Conservation (phyloP, 2,797 vertebrate species). For the Echeneis naucrates region DNA sequence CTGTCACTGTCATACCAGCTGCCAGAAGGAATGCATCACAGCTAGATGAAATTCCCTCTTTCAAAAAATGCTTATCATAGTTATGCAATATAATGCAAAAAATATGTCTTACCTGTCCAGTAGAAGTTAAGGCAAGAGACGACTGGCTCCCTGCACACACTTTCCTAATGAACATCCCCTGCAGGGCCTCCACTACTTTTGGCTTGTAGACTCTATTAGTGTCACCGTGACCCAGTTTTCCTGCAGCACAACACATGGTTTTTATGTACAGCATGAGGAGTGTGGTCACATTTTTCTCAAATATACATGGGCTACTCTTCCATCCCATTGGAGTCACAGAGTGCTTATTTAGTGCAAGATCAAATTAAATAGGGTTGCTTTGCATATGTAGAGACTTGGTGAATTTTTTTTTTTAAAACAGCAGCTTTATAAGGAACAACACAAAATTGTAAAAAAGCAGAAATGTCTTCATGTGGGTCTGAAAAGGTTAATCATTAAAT, state of each 20-base stretch:
- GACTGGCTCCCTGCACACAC: constrained; percentile 89
- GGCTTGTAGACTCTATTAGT: constrained; percentile 89
- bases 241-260: constrained; percentile 61
- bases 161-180: constrained; percentile 88
- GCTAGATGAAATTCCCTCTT: not conserved
- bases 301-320: no score
- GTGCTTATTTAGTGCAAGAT: no score
- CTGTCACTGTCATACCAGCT: constrained; percentile 3
- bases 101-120: constrained; percentile 83
- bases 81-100: not conserved
- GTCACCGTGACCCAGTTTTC: constrained; percentile 88
- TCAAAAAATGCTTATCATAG: no score
- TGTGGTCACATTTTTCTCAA: not conserved
- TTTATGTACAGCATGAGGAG: not conserved
- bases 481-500: not conserved
- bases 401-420: no score
- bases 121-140: constrained; percentile 87
- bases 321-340: no score
- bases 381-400: no score
- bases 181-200: constrained; percentile 87
- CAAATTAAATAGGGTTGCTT: no score
- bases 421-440: no score
- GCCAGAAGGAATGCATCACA: not conserved
- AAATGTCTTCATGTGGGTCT: no score
- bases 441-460: no score